phyloP scores from a whole-genome alignment of 2,113 vertebrate genomes.

The Hemiprocne comata region DNA sequence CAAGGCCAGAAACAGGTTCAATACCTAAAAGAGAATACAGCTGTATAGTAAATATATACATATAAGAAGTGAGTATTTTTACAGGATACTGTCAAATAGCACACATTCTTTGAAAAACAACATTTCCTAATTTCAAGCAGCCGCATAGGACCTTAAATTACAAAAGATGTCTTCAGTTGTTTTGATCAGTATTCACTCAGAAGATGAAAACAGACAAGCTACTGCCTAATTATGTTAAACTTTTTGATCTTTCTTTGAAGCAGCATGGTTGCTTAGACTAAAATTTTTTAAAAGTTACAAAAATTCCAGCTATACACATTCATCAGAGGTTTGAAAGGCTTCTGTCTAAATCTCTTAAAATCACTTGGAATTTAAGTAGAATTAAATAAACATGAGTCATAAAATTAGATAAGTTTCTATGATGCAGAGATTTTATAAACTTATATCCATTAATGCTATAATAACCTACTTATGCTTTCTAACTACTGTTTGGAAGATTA shows the following conservation, averaged over 20 bases:
- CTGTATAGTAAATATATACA: neutral
- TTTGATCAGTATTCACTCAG: neutral
- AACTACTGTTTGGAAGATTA: neutral
- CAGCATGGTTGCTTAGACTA: neutral
- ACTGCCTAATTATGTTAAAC: neutral
- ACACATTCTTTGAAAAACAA: neutral
- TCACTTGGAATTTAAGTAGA: neutral
- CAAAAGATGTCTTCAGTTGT: neutral
- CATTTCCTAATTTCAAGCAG: neutral
- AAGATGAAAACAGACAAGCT: neutral
- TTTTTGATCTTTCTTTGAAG: neutral
- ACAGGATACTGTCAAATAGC: neutral
- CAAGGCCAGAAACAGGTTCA: slow-evolving; percentile 97
- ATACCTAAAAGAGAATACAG: slow-evolving; percentile 80
- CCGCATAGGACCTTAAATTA: neutral
- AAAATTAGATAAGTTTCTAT: neutral
- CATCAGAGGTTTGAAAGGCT: neutral
- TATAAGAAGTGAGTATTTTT: neutral
- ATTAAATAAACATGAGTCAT: neutral
- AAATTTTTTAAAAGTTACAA: neutral
- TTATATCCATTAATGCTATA: neutral
- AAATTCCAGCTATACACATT: neutral
- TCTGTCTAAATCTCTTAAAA: neutral
- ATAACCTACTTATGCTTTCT: neutral
- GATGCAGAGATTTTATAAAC: neutral